Conservation (phyloP, 2,113 vertebrate species). For the Triplophysa rosa region DNA sequence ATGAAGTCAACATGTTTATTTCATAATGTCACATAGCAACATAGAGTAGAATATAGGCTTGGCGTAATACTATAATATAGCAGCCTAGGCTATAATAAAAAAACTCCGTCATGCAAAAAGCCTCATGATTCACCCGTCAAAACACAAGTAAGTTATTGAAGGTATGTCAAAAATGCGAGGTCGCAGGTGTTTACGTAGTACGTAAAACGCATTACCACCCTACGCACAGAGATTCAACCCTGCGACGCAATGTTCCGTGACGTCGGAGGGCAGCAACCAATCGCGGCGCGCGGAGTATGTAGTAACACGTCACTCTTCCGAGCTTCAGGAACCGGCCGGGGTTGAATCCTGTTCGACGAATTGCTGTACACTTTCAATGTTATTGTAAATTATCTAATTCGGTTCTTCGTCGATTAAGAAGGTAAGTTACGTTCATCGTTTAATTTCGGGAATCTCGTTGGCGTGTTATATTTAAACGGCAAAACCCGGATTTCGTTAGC, state of each 20-base stretch:
- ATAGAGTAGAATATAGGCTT: not conserved
- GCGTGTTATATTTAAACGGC: not conserved
- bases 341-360: constrained; percentile 27
- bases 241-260: not conserved
- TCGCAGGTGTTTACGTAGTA: constrained; percentile 1
- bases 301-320: constrained; percentile 73
- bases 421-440: constrained; percentile 66
- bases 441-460: too few species aligned
- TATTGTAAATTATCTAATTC: constrained; percentile 41
- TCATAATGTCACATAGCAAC: not conserved
- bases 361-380: constrained; percentile 52
- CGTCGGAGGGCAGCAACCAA: constrained; percentile 59
- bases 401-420: constrained; percentile 46
- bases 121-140: not conserved
- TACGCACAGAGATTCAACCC: constrained; percentile 16
- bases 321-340: constrained; percentile 62
- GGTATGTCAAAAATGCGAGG: not conserved
- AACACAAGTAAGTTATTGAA: not conserved
- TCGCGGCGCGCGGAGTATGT: constrained; percentile 52
- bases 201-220: not conserved
- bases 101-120: not conserved
- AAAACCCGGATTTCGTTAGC: not conserved
- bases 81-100: not conserved
- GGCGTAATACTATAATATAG: not conserved
- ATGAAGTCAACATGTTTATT: too few species aligned